Evolutionary conservation across 2,888 invertebrate genomes (phyloP).

Genomic region (Eueremaeus valkanovi): DNA sequence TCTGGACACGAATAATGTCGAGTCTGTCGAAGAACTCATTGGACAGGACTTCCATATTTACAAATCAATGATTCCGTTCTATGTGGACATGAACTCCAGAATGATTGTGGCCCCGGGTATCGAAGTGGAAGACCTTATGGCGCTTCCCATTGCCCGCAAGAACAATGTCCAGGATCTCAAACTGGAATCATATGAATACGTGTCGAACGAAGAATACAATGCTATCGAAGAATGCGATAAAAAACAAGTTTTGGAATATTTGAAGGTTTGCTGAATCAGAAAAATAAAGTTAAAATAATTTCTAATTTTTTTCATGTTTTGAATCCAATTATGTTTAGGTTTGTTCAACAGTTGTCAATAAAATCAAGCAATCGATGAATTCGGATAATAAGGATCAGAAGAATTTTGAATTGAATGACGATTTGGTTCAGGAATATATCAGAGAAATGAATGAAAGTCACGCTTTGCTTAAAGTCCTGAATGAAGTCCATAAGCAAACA

Average conservation of each 20-base stretch:
- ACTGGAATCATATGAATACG: conserved; percentile 12
- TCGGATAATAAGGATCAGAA: neutral
- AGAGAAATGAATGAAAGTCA: conserved; percentile 39
- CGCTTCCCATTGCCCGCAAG: conserved; percentile 8
- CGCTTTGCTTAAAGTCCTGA: conserved; percentile 40
- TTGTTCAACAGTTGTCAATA: neutral
- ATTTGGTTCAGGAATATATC: neutral
- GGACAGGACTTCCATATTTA: neutral
- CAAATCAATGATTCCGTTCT: neutral
- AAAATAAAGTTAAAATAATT: no score
- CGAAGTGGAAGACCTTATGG: conserved; percentile 22
- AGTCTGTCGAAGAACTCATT: neutral
- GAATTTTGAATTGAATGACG: neutral
- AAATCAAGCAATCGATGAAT: neutral
- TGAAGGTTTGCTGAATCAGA: conserved; percentile 8
- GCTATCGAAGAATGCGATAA: conserved; percentile 13
- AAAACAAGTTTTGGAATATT: neutral
- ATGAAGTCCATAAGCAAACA: conserved; percentile 37
- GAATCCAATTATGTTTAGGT: neutral
- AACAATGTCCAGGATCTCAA: neutral
- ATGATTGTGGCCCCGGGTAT: conserved; percentile 23
- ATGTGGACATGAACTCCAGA: neutral
- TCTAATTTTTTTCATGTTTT: neutral
- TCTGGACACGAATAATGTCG: neutral
- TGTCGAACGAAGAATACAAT: conserved; percentile 9